Percentiles rank a stretch among this genome's conserved stretches.
Conservation (phyloP, 2,113 vertebrate genomes). For the Myanophis thanlyinensis region DNA sequence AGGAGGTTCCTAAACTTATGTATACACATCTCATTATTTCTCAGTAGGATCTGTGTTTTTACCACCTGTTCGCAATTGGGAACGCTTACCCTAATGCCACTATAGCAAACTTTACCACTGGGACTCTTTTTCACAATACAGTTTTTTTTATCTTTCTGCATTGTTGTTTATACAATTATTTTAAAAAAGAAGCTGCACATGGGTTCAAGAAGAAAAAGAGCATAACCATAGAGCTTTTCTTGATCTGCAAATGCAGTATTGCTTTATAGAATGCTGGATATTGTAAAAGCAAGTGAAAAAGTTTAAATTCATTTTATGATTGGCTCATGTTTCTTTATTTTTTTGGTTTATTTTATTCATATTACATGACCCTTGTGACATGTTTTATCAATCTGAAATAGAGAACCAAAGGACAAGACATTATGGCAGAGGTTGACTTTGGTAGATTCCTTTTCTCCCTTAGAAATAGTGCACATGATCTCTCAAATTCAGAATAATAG, state of each 20-base stretch:
- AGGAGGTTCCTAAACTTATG: slow-evolving; percentile 73
- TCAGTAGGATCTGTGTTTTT: slow-evolving; percentile 71
- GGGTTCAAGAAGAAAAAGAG: slow-evolving; percentile 38
- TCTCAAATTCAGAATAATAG: not conserved
- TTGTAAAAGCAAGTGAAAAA: slow-evolving; percentile 53
- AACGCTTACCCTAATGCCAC: slow-evolving; percentile 61
- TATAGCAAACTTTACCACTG: slow-evolving; percentile 58
- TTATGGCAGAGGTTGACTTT: not conserved
- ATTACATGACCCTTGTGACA: not conserved
- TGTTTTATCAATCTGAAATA: slow-evolving; percentile 62
- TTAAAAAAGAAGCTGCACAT: slow-evolving; percentile 51
- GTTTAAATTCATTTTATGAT: slow-evolving; percentile 65
- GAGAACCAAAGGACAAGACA: slow-evolving; percentile 37
- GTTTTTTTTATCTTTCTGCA: slow-evolving; percentile 60
- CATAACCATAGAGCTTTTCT: slow-evolving; percentile 61
- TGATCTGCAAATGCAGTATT: slow-evolving; percentile 57
- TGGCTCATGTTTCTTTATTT: slow-evolving; percentile 57
- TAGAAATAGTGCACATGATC: not conserved
- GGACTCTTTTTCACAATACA: slow-evolving; percentile 63
- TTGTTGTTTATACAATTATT: slow-evolving; percentile 39
- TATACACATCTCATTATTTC: slow-evolving; percentile 79
- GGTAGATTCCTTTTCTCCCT: not conserved
- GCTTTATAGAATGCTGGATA: slow-evolving; percentile 51
- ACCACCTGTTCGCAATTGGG: slow-evolving; percentile 72
- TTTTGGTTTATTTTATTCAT: not conserved